phyloP scores from a whole-genome alignment of 2,113 vertebrate genomes.

The Rhineura floridana region DNA sequence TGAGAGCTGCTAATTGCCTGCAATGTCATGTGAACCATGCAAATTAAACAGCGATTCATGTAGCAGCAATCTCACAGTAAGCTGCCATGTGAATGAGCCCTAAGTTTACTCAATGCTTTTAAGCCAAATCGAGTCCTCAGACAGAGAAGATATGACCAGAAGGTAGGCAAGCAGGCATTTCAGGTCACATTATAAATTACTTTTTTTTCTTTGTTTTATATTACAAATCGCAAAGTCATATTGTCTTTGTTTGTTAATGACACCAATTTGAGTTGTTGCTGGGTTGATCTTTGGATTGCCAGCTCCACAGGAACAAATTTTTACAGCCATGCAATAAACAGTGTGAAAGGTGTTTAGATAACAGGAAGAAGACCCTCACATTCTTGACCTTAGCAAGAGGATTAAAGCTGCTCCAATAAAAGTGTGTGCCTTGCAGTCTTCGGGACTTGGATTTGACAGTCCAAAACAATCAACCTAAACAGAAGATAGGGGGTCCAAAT shows the following conservation, averaged over 20 bases:
- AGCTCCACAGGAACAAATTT: neutral
- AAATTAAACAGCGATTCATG: no score
- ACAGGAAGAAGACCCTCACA: neutral
- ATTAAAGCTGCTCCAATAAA: neutral
- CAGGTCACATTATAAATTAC: neutral
- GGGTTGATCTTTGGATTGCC: neutral
- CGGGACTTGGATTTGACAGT: neutral
- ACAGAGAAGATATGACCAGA: neutral
- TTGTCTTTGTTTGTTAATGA: neutral
- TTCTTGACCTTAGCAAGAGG: conserved; percentile 17
- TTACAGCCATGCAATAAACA: conserved; percentile 55
- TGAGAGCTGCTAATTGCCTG: no score
- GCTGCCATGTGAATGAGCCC: no score
- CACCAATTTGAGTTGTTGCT: neutral
- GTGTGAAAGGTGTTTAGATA: conserved; percentile 38
- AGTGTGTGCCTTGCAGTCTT: neutral
- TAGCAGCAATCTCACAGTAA: no score
- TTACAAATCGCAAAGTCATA: neutral
- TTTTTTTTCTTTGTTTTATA: neutral
- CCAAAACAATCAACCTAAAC: neutral
- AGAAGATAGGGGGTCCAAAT: rapidly evolving
- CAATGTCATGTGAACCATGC: no score
- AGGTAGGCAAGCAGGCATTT: neutral
- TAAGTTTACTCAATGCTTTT: neutral
- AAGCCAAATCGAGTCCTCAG: no score